Evolutionary conservation across 2,888 invertebrate species (phyloP), one percentile per base, ranked within the genome.

Genomic region (Nasonia oneida): DNA sequence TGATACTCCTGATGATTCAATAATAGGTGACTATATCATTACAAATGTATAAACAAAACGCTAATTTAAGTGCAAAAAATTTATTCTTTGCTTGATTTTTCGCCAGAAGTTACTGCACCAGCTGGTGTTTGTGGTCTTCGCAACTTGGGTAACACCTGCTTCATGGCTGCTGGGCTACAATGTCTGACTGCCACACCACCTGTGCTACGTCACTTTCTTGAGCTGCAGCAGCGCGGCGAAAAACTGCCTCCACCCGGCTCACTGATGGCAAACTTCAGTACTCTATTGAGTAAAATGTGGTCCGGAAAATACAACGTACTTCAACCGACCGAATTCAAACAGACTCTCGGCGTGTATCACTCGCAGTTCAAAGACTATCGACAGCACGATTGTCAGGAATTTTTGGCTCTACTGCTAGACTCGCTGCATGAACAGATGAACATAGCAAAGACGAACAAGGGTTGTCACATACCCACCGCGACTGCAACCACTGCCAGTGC

Each of bases 371-470:
- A 95, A 89, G 95, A 95, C 91, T 95, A 94, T 86, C 92, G 95
- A 92, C 92, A 96, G 95, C 96, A 96, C 90, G 96, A 96, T 90
- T 96, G 95, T 92, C 96, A 96, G 92, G 96, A 96, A 91, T 96
- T 96, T 90, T 93, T 96, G 85, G 95, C 95, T 8, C 93, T 96
- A 33, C 91, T 95, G 64, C 91, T 96, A 88, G 95, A 95, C 89
- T 94, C 95, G 3, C 93, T 96, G 12, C 95, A 96, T 89, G 95
- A 96, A 89, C 95, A 95, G 90, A 94, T 95, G 90, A 94, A 94
- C 86, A 90, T 92, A 74, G 94, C 94, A 37, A 93, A 92, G 75
- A 88, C 89, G 75, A 90, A 89, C 81, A 93, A 93, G 86, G 91
- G 88, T 87, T 90, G 90, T 88, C 90, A 91, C 86, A 88, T 91